phyloP scores from a whole-genome alignment of 2,113 vertebrate genomes.

The Otis tarda region DNA sequence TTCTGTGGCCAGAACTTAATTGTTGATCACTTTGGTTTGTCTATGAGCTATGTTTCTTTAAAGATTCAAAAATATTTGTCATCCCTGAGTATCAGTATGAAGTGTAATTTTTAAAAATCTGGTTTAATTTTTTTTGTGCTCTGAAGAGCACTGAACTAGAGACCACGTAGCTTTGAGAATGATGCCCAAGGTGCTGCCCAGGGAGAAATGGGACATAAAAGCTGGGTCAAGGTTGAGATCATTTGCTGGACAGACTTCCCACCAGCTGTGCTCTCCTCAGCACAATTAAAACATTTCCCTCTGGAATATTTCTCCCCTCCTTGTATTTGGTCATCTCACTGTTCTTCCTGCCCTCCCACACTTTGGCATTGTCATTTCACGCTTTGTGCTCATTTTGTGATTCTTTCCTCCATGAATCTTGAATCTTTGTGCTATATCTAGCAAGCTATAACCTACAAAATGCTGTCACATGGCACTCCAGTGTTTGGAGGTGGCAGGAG shows the following conservation, averaged over 20 bases:
- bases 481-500: background rate
- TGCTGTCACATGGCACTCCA: background rate
- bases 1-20: background rate
- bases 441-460: background rate
- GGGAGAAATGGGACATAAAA: background rate
- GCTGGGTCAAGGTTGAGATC: background rate
- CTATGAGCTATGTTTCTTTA: background rate
- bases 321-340: background rate
- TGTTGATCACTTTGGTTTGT: background rate
- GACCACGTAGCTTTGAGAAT: background rate
- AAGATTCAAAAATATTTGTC: background rate
- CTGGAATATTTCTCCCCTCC: background rate
- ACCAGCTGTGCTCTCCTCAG: background rate
- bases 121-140: background rate
- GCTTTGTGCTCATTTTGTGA: background rate
- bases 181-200: background rate
- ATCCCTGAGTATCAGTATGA: background rate
- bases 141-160: background rate
- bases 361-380: background rate
- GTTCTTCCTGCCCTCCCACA: background rate
- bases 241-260: background rate
- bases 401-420: background rate
- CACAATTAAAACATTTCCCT: background rate
- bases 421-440: background rate
- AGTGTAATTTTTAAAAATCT: background rate